A percentile compares a stretch with the other conserved stretches of the same genome.
These are phyloP conservation scores for Reinhardtius hippoglossoides DNA, from an alignment of 2,113 vertebrate genomes.

Conservation along the genomic window DNA sequence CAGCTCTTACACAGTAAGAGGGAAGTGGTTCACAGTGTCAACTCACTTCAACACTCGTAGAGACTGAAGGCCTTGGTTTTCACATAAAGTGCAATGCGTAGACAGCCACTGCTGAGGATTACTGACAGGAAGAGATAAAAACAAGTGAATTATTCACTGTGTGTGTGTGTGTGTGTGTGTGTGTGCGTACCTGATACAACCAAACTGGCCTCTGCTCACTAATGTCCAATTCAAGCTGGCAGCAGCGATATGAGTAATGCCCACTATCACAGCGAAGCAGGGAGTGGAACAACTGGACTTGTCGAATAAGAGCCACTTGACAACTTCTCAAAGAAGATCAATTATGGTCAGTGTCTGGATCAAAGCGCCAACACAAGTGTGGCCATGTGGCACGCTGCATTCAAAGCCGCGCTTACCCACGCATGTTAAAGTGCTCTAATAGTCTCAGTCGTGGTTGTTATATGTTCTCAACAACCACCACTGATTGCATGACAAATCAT, in stretches of 20 bases:
- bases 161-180: slow-evolving; percentile 12
- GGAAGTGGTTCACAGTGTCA: not conserved
- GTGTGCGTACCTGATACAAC: slow-evolving; percentile 9
- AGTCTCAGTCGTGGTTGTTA: slow-evolving; percentile 27
- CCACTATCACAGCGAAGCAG: slow-evolving; percentile 63
- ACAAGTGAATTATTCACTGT: slow-evolving; percentile 43
- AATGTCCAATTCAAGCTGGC: slow-evolving; percentile 64
- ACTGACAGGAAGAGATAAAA: slow-evolving; percentile 54
- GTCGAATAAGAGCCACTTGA: slow-evolving; percentile 68
- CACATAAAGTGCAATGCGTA: slow-evolving; percentile 8
- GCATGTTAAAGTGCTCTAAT: slow-evolving; percentile 27
- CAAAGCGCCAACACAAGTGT: slow-evolving; percentile 47
- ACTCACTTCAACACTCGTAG: slow-evolving; percentile 16
- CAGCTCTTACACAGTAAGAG: slow-evolving; percentile 3
- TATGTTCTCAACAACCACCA: not conserved
- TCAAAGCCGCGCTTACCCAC: not conserved
- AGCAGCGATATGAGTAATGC: slow-evolving; percentile 68
- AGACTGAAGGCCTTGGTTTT: slow-evolving; percentile 35
- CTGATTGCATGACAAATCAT: slow-evolving; percentile 44
- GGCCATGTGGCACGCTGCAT: slow-evolving; percentile 16
- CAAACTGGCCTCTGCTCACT: slow-evolving; percentile 47
- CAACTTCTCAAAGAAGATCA: slow-evolving; percentile 67
- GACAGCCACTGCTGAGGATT: slow-evolving; percentile 36
- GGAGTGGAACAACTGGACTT: slow-evolving; percentile 60
- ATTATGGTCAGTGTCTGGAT: slow-evolving; percentile 55